These are phyloP conservation scores for Epizoanthus scotinus DNA, from an alignment of 92 coral and sea anemone species.

Conservation along the genomic window DNA sequence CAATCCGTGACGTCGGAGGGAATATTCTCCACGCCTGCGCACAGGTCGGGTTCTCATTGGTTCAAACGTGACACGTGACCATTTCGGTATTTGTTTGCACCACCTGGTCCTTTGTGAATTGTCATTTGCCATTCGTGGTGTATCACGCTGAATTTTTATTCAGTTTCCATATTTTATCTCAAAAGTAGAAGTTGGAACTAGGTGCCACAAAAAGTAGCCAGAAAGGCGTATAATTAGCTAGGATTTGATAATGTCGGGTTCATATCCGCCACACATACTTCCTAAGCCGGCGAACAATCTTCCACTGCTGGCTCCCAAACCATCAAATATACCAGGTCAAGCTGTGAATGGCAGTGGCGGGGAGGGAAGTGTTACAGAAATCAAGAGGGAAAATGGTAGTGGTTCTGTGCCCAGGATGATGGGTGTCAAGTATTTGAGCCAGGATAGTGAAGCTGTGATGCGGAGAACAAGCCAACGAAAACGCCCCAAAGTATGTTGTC, in stretches of 20 bases:
- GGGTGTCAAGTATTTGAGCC: constrained; percentile 60
- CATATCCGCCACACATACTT: constrained; percentile 81
- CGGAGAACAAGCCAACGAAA: constrained; percentile 97
- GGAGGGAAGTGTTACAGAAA: constrained; percentile 52
- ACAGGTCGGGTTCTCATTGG: constrained; percentile 65
- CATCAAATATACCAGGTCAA: constrained; percentile 80
- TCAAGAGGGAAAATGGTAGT: constrained; percentile 59
- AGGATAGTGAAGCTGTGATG: constrained; percentile 58
- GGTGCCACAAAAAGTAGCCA: constrained; percentile 64
- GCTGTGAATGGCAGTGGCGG: constrained; percentile 66
- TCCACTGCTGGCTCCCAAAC: constrained; percentile 72
- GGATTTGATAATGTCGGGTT: constrained; percentile 93
- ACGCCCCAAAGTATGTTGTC: constrained; percentile 96
- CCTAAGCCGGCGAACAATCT: constrained; percentile 80
- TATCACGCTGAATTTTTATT: constrained; percentile 88
- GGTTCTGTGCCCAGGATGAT: constrained; percentile 56
- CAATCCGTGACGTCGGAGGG: constrained; percentile 52
- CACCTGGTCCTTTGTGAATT: constrained; percentile 99
- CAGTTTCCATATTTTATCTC: constrained; percentile 92
- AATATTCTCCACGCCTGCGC: constrained; percentile 69
- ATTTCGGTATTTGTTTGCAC: constrained; percentile 83
- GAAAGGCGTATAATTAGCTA: constrained; percentile 56
- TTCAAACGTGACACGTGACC: constrained; percentile 69
- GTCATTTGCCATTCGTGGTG: constrained; percentile 59
- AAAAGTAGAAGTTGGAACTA: constrained; percentile 85